Evolutionary conservation across 1,140 invertebrate species (phyloP), one percentile per base, ranked within the genome.

Genomic region (Drosophila sp.): DNA sequence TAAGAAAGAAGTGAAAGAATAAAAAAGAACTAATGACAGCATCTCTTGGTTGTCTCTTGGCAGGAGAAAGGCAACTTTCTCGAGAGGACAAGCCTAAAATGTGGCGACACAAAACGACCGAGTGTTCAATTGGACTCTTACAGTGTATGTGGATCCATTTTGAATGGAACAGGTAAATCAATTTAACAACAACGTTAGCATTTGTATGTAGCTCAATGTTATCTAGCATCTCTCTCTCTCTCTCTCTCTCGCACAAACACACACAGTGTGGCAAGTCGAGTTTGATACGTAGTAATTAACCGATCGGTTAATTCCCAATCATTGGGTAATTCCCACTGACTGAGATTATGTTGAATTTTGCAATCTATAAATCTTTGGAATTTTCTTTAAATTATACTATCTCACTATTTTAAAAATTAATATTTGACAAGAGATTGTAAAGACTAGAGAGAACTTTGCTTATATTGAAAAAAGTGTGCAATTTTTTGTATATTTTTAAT

Each of bases 1-100:
- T 29, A 29, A 29, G 4, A 29, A 27, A 27, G 4, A 29, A 29
- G 27, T 6, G 27, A 7, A 29, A 2, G 27, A 29, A 29, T 29
- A 6, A 29, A 6, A 29, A 38, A 38, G 11, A 38, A 38, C 36
- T 4, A 5, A 4, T 38, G 36, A 4, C 36, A 38, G 11, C 36
- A 38, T 9, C 2, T 11, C 8, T 38, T 38, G 34, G 4, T 4
- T 4, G 34, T 38, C 9, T 38, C 11, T 38, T 38, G 45, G 13
- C 45, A 48, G 45, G 45, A 48, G 46, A 50, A 50, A 32, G 27
- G 25, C 6, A 29, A 50, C 46, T 50, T 50, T 50, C 25, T 29
- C 27, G 11, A 50, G 46, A 50, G 46, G 27, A 50, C n/a, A 29
- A 32, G n/a, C 32, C 25, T n/a, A 25, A 18, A 25, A 25, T 4